phyloP scores from a whole-genome alignment of 2,888 invertebrate genomes.

The Protodeltote pygarga region DNA sequence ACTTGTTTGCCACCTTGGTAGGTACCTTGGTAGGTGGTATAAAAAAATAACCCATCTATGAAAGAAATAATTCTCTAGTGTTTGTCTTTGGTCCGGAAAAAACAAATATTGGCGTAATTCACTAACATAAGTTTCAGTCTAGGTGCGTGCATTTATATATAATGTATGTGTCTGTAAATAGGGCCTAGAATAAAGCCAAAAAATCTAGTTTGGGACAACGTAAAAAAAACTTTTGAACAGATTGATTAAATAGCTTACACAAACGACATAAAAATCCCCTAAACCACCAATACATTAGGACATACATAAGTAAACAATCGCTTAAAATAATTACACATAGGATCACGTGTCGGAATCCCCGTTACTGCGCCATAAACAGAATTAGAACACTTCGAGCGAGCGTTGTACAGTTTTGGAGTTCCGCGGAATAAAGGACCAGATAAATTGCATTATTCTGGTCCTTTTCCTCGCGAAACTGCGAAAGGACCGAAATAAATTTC shows the following conservation, averaged over 20 bases:
- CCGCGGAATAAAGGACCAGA: neutral
- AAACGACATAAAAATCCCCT: conserved; percentile 3
- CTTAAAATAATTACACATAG: conserved; percentile 31
- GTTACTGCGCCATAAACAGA: conserved; percentile 50
- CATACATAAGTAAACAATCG: conserved; percentile 25
- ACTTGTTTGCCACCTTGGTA: too few species aligned
- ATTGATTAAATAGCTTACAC: conserved; percentile 13
- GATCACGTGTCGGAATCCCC: conserved; percentile 33
- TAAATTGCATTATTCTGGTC: neutral
- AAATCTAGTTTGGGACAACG: neutral
- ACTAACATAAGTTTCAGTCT: too few species aligned
- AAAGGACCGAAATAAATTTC: too few species aligned
- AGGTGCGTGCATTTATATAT: too few species aligned
- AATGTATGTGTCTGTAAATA: too few species aligned
- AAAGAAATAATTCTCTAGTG: too few species aligned
- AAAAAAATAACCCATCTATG: too few species aligned
- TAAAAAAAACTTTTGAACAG: neutral
- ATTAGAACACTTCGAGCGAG: conserved; percentile 37
- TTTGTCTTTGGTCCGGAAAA: too few species aligned
- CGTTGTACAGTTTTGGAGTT: conserved; percentile 36
- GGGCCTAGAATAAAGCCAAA: too few species aligned
- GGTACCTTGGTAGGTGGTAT: too few species aligned
- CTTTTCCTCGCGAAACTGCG: too few species aligned
- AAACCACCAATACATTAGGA: conserved; percentile 9
- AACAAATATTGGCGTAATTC: too few species aligned